Conservation (phyloP, 2,797 vertebrate genomes). For the Phylloscopus collybita region DNA sequence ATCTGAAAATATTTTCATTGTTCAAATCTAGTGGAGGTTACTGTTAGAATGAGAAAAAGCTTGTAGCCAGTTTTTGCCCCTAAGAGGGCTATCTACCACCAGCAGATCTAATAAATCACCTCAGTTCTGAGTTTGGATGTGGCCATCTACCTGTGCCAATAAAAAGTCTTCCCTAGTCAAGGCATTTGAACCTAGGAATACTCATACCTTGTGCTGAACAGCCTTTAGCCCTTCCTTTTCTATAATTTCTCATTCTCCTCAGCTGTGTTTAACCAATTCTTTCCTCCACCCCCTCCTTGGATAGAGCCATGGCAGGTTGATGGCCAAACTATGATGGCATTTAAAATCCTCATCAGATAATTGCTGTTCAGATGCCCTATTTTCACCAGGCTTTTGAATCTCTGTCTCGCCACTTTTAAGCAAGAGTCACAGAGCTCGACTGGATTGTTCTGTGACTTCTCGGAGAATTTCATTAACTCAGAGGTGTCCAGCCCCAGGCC, state of each 20-base stretch:
- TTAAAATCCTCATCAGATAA: background rate
- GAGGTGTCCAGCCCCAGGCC: background rate
- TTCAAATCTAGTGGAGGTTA: background rate
- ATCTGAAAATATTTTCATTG: background rate
- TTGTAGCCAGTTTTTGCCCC: background rate
- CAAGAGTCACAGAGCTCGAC: fast-evolving
- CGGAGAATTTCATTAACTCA: background rate
- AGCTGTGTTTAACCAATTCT: background rate
- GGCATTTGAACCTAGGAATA: background rate
- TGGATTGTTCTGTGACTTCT: background rate
- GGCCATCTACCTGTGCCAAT: background rate
- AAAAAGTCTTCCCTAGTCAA: background rate
- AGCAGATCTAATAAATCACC: background rate
- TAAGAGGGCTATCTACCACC: background rate
- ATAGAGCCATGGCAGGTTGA: background rate
- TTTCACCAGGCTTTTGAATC: background rate
- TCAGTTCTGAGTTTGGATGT: background rate
- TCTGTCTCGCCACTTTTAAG: background rate
- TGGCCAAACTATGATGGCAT: background rate
- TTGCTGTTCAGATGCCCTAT: background rate
- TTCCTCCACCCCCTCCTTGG: background rate
- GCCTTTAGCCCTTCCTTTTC: background rate
- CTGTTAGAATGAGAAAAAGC: background rate
- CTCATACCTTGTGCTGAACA: background rate
- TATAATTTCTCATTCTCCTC: background rate